Base-by-base conservation (phyloP, 2,888 invertebrate species). In the Synanthedon myopaeformis region DNA sequence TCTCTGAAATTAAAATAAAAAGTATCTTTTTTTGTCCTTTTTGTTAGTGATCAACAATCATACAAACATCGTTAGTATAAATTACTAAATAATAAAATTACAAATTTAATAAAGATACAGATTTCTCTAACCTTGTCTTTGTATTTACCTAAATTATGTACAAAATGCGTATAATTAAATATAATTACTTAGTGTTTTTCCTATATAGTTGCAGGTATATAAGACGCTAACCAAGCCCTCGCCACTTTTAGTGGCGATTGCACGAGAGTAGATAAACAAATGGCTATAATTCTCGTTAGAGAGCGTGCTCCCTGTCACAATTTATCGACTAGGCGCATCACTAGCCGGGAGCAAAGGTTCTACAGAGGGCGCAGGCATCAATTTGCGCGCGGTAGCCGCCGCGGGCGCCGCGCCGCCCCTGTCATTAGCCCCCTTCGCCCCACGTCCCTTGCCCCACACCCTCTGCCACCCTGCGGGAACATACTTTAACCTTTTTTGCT, bases 401-500 rank as follows among this genome's bases (percentile, higher is more conserved):
- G 78, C 82, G 79, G 85, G 86, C 85, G 82, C 86, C 79, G 78
- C 73, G 76, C 84, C 82, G 83, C 86, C 85, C 83, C 85, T 82
- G 83, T 85, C 85, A 85, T 85, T 84, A 85, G 74, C 73, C 78
- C 74, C 75, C 67, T 65, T 58, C 59, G 65, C 59, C 65, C 64
- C 60, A 61, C 50, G 52, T 57, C 66, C 65, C 45, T 54, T 54
- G 23, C 55, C 51, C 60, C 58, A 61, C 61, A 57, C 63, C 62
- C 60, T 48, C 57, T 10, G 49, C 58, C 58, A 58, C 53, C 58
- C 48, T 55, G 54, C 57, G 62, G 76, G 76, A 79, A 74, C 81
- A 83, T 82, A 84, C 82, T 82, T 83, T 86, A 86, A 85, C 85
- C 85, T 87, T 87, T 87, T 87, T 87, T 84, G 85, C 83, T 79